Evolutionary conservation across 2,113 vertebrate genomes (phyloP).

Genomic region (Oxyruncus cristatus): DNA sequence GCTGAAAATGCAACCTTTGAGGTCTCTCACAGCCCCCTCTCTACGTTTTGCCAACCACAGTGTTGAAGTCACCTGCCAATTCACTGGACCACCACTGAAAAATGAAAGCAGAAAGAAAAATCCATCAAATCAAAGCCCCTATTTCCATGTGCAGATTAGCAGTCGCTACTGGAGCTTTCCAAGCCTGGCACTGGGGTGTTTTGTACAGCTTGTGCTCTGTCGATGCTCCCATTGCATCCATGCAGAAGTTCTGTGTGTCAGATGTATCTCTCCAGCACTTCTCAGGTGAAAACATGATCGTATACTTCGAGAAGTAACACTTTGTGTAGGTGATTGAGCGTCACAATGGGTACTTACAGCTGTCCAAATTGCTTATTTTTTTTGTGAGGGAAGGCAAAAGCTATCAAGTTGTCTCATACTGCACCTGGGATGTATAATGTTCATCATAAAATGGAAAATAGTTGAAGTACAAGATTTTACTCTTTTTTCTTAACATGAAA

Average conservation of each 20-base stretch:
- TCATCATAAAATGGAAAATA: not conserved
- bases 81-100: not conserved
- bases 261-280: not conserved
- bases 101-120: not conserved
- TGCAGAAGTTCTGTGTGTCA: not conserved
- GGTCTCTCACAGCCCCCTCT: not conserved
- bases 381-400: not conserved
- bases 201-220: not conserved
- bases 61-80: not conserved
- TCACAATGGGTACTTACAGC: not conserved
- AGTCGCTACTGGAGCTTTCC: not conserved
- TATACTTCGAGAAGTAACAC: not conserved
- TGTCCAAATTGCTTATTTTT: not conserved
- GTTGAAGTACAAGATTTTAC: not conserved
- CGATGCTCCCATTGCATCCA: not conserved
- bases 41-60: not conserved
- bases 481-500: not conserved
- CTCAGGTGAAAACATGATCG: not conserved
- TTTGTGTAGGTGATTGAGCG: not conserved
- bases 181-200: not conserved
- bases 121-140: not conserved
- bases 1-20: not conserved
- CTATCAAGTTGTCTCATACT: not conserved
- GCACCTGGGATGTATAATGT: not conserved
- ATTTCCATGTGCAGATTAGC: not conserved